Conservation (phyloP, 1,140 invertebrate species). For the Panagrolaimus sp. region DNA sequence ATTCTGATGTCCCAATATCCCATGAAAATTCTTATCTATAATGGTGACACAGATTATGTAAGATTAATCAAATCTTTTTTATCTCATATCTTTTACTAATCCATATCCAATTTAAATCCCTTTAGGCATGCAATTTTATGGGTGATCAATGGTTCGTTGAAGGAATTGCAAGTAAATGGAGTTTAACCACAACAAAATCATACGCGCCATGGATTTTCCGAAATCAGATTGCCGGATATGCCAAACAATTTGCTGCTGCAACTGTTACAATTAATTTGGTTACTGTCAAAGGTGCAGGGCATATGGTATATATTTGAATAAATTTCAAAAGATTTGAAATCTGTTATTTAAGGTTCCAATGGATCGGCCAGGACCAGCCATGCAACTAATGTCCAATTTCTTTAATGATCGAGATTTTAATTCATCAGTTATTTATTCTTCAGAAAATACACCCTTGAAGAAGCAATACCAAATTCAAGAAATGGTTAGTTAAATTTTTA, state of each 20-base stretch:
- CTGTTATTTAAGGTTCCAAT: conserved; percentile 64
- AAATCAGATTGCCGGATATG: conserved; percentile 20
- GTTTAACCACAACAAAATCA: conserved; percentile 21
- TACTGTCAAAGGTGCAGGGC: conserved; percentile 26
- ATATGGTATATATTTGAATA: neutral
- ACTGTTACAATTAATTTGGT: conserved; percentile 28
- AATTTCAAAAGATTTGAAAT: conserved; percentile 50
- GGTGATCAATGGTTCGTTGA: conserved; percentile 64
- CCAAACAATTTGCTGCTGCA: conserved; percentile 22
- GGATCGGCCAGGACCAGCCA: conserved; percentile 61
- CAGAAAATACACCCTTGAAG: conserved; percentile 16
- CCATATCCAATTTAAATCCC: neutral
- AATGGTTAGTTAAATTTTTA: neutral
- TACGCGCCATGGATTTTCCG: conserved; percentile 15
- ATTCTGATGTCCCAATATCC: conserved; percentile 23
- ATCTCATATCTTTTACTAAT: neutral
- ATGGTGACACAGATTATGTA: conserved; percentile 64
- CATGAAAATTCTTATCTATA: conserved; percentile 62
- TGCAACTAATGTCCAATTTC: conserved; percentile 59
- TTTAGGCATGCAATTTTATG: conserved; percentile 62
- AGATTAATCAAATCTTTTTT: neutral
- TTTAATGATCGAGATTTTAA: conserved; percentile 21
- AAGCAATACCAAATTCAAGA: neutral
- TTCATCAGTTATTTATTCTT: conserved; percentile 14
- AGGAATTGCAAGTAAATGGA: conserved; percentile 5